Evolutionary conservation across 2,888 invertebrate species (phyloP), one percentile per base, ranked within the genome.

Genomic region (Zygaena filipendulae): DNA sequence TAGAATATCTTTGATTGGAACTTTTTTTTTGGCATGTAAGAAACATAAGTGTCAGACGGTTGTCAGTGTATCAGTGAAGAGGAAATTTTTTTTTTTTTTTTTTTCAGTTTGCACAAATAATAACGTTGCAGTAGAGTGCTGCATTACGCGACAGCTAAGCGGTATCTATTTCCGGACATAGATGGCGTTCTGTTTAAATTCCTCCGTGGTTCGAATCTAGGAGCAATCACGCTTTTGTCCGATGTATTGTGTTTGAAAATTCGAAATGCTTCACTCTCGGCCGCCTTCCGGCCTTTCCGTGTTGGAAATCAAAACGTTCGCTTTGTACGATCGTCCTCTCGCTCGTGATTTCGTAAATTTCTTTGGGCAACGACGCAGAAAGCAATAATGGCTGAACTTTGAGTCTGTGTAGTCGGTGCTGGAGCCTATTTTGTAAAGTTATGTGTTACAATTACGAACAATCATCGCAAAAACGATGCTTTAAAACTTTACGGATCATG

Each of bases 131-230:
- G 21, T 13, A n/a, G n/a, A n/a, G n/a, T n/a, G n/a, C n/a, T n/a
- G n/a, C n/a, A n/a, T n/a, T 4, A 53, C 45, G 40, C 46, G 43
- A 41, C 39, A 49, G 50, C 58, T 62, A 69, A 72, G 67, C 63
- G 67, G 56, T 74, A 53, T 64, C 56, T 49, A 68, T 72, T 72
- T 72, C 72, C 74, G 59, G 45, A n/a, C n/a, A n/a, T n/a, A 75
- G 77, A 74, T 77, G 77, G 66, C 68, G 61, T 43, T 59, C 56
- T 41, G 40, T 42, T 49, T 4, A 16, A 16, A 16, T 16, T 16
- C 16, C 16, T 16, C 16, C 38, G 52, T 46, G 47, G 44, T 60
- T 55, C 52, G 49, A 43, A 46, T 59, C 58, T 48, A 42, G 43
- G 52, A 43, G 50, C 64, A 69, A 74, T 71, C 64, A 63, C 42